A percentile compares a stretch with the other conserved stretches of the same genome.
phyloP scores from a whole-genome alignment of 2,113 vertebrate genomes.

The Lampris incognitus region DNA sequence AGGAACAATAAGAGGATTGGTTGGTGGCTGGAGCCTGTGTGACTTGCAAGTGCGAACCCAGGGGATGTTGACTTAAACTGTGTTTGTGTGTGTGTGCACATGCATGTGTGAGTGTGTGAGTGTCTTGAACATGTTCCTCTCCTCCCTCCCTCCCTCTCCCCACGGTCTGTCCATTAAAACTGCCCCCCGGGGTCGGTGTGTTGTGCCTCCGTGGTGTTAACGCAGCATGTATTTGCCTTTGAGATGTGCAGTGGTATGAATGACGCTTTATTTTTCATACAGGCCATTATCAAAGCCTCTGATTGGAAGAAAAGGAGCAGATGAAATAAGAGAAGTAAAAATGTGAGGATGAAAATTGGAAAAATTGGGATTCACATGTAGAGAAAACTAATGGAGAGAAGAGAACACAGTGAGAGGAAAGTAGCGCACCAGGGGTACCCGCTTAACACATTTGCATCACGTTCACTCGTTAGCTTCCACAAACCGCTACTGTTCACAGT shows the following conservation, averaged over 20 bases:
- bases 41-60: conserved; percentile 20
- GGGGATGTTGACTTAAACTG: conserved; percentile 46
- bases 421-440: neutral
- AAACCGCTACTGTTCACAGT: neutral
- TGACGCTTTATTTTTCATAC: neutral
- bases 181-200: neutral
- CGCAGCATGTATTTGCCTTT: conserved; percentile 18
- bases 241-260: neutral
- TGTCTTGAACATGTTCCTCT: no score
- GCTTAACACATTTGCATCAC: neutral
- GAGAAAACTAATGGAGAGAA: neutral
- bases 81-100: conserved; percentile 25
- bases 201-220: neutral
- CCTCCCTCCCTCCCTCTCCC: neutral
- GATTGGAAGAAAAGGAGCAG: conserved; percentile 1
- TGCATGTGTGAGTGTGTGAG: neutral
- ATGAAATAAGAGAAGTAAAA: neutral
- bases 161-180: conserved; percentile 12
- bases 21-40: conserved; percentile 13
- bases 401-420: neutral
- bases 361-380: neutral
- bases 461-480: neutral
- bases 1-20: conserved; percentile 48
- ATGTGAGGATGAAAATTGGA: neutral
- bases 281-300: conserved; percentile 22